These are phyloP conservation scores for Coelopa pilipes DNA, from an alignment of 2,888 invertebrate species.

Conservation along the genomic window DNA sequence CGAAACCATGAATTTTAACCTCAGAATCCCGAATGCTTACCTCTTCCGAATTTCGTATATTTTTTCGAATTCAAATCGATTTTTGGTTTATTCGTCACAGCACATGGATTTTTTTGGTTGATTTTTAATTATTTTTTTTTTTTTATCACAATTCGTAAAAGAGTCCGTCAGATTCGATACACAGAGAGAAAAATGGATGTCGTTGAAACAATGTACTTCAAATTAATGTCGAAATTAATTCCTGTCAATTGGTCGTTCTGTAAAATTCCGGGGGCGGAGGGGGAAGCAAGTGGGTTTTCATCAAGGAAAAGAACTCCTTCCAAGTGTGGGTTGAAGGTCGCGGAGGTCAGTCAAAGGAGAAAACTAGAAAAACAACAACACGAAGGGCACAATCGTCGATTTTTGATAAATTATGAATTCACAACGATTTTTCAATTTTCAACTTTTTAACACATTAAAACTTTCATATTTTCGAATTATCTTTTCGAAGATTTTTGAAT, in stretches of 20 bases:
- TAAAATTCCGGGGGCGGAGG: constrained; percentile 36
- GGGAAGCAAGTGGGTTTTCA: constrained; percentile 44
- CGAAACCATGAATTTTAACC: neutral
- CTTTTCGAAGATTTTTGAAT: too few relatives aligned
- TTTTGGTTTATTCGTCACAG: neutral
- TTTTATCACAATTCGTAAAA: constrained; percentile 8
- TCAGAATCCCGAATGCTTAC: neutral
- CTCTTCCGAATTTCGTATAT: neutral
- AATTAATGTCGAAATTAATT: constrained; percentile 44
- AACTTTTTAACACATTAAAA: constrained; percentile 22
- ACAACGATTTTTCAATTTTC: neutral
- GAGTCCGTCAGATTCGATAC: neutral
- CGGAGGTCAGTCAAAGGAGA: neutral
- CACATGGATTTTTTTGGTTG: neutral
- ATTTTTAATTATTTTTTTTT: neutral
- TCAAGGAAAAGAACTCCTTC: constrained; percentile 42
- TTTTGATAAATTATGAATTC: constrained; percentile 1
- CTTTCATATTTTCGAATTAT: too few relatives aligned
- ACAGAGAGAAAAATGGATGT: neutral
- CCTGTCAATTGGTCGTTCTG: constrained; percentile 43
- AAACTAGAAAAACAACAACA: neutral
- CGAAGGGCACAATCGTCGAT: neutral
- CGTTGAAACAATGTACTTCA: constrained; percentile 36
- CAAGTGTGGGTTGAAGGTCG: constrained; percentile 33
- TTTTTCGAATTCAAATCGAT: neutral